Percentiles rank a stretch among this genome's conserved stretches.
These are phyloP conservation scores for Artibeus lituratus DNA, from an alignment of 2,797 vertebrate species.

Conservation along the genomic window DNA sequence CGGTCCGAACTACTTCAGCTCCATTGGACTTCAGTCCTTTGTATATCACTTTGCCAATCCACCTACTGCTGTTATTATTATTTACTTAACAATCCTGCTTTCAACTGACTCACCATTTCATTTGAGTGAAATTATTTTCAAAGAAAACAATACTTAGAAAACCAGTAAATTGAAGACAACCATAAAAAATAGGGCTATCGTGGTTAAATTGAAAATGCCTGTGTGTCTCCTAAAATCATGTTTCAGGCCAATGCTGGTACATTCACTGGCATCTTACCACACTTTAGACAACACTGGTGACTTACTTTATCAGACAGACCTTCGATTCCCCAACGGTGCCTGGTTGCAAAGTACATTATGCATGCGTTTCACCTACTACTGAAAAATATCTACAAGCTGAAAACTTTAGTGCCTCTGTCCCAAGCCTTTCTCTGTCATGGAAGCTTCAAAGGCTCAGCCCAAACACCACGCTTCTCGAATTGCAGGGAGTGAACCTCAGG, in stretches of 20 bases:
- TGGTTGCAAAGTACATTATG: background rate
- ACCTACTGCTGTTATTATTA: background rate
- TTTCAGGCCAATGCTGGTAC: background rate
- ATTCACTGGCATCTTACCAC: background rate
- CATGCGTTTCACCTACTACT: conserved; percentile 38
- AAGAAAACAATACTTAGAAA: conserved; percentile 9
- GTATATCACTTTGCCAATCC: conserved; percentile 1
- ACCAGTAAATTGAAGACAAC: background rate
- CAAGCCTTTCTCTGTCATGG: conserved; percentile 55
- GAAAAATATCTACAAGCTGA: conserved; percentile 64
- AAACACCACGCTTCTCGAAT: conserved; percentile 68
- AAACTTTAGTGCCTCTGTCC: conserved; percentile 47
- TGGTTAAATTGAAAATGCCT: background rate
- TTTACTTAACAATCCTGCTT: conserved; percentile 28
- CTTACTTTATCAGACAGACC: background rate
- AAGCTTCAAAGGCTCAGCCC: conserved; percentile 61
- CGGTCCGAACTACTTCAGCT: background rate
- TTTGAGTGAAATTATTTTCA: conserved; percentile 31
- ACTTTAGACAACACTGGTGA: background rate
- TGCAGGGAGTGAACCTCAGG: conserved; percentile 57
- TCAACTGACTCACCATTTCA: background rate
- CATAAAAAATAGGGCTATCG: background rate
- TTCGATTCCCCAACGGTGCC: background rate
- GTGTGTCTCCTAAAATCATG: background rate
- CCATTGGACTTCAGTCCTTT: background rate